Evolutionary conservation across 2,113 vertebrate species (phyloP).

Genomic region (Gymnarchus niloticus): DNA sequence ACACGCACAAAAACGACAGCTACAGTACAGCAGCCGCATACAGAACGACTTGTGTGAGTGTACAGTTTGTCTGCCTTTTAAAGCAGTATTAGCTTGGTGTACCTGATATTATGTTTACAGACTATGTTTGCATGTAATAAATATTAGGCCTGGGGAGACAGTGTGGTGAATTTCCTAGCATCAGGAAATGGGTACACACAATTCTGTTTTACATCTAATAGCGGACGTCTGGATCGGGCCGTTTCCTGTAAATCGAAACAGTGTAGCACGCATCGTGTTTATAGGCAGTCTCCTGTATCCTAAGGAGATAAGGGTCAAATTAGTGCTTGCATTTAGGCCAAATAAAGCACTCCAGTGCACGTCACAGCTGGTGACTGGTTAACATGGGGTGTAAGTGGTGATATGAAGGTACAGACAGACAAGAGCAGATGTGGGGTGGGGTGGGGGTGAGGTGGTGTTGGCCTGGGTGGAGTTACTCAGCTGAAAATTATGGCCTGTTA

Average conservation of each 20-base stretch:
- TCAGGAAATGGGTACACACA: neutral
- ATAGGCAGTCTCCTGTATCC: neutral
- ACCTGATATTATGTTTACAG: neutral
- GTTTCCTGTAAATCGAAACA: neutral
- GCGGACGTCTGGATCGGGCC: neutral
- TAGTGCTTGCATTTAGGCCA: neutral
- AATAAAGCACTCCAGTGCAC: neutral
- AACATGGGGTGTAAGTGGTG: neutral
- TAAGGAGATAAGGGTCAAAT: neutral
- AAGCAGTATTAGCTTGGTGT: neutral
- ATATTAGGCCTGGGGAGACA: neutral
- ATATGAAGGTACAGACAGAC: neutral
- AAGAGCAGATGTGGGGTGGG: neutral
- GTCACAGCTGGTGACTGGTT: neutral
- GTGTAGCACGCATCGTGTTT: neutral
- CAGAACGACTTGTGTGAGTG: neutral
- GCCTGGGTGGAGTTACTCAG: slow-evolving; percentile 7
- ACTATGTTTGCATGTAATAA: neutral
- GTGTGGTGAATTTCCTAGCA: neutral
- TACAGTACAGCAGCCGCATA: neutral
- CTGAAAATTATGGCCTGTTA: neutral
- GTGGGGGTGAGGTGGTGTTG: neutral
- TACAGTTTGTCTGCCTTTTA: neutral
- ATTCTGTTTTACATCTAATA: neutral
- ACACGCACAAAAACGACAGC: neutral